Conservation (phyloP, 2,888 invertebrate genomes). For the Cataglyphis rosenhaueri region DNA sequence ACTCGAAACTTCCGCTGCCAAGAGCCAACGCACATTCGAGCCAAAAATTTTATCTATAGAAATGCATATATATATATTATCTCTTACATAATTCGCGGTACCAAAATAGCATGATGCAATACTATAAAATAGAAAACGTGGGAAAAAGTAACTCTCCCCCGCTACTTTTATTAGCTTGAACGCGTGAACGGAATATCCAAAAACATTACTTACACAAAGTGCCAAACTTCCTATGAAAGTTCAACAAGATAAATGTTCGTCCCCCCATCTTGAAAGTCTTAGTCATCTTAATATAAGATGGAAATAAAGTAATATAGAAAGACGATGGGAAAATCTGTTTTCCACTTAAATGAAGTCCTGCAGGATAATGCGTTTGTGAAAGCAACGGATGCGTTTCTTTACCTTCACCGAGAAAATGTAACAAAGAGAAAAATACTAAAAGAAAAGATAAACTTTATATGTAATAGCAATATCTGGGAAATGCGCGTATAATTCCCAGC, state of each 20-base stretch:
- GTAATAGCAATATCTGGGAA: conserved; percentile 8
- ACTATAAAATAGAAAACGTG: neutral
- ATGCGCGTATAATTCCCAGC: neutral
- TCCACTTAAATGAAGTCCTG: conserved; percentile 24
- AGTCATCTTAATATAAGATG: neutral
- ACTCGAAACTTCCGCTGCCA: conserved; percentile 23
- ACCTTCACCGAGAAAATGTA: neutral
- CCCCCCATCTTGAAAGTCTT: neutral
- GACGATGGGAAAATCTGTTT: conserved; percentile 2
- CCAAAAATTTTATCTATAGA: neutral
- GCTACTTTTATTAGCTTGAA: neutral
- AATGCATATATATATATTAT: conserved; percentile 26
- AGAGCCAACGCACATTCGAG: neutral
- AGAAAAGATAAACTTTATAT: conserved; percentile 21
- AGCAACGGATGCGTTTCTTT: conserved; percentile 10
- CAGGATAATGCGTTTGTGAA: conserved; percentile 6
- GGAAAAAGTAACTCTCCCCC: neutral
- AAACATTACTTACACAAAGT: conserved; percentile 20
- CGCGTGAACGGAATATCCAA: neutral
- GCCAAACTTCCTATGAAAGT: neutral
- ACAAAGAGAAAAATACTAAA: neutral
- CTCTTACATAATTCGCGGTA: neutral
- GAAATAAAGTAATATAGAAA: conserved; percentile 3
- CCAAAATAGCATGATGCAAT: neutral
- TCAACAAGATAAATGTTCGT: conserved; percentile 11